phyloP scores from a whole-genome alignment of 1,140 invertebrate genomes.

The Sarcophaga bullata region DNA sequence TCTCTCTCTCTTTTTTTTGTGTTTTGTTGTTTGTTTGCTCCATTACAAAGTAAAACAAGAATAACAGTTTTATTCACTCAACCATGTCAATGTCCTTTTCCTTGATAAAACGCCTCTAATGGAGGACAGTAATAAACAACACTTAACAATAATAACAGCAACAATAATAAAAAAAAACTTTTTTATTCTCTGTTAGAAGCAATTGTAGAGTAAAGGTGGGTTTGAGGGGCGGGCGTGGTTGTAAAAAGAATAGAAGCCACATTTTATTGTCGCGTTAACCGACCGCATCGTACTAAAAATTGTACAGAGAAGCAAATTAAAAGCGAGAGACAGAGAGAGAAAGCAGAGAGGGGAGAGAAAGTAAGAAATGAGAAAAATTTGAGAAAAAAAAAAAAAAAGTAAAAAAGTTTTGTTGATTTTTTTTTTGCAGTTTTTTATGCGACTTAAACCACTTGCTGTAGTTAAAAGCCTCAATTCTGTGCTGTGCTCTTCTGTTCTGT shows the following conservation, averaged over 20 bases:
- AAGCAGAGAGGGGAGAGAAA: too few species aligned
- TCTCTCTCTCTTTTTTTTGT: too few species aligned
- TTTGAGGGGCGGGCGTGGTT: neutral
- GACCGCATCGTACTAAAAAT: constrained; percentile 21
- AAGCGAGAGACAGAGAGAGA: neutral
- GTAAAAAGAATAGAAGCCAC: neutral
- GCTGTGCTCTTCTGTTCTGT: too few species aligned
- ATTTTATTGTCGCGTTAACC: constrained; percentile 26
- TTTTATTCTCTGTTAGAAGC: neutral
- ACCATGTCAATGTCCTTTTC: constrained; percentile 21
- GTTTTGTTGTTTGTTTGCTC: too few species aligned
- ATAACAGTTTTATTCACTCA: neutral
- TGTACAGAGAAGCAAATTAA: neutral
- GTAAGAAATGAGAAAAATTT: too few species aligned
- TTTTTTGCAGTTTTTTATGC: neutral
- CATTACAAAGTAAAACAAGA: too few species aligned
- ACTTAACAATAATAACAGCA: neutral
- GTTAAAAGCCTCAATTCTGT: too few species aligned
- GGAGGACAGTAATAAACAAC: constrained; percentile 21
- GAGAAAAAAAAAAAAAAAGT: too few species aligned
- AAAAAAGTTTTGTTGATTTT: too few species aligned
- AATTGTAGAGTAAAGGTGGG: too few species aligned
- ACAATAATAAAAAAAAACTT: neutral
- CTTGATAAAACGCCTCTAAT: constrained; percentile 16
- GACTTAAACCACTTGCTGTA: neutral